Evolutionary conservation across 1,140 invertebrate species (phyloP).

Genomic region (Drosophila grimshawi): DNA sequence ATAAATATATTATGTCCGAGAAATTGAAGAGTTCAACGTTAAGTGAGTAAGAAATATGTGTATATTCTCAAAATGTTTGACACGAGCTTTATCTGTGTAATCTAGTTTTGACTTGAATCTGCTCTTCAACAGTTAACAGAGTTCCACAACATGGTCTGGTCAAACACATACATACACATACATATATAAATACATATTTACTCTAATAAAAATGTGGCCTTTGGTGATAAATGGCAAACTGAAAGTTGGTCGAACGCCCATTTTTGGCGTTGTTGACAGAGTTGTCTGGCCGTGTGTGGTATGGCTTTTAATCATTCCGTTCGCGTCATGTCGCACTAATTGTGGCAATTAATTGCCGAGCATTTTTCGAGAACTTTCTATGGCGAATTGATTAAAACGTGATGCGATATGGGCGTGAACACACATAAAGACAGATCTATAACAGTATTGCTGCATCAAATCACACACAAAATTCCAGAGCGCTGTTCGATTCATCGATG

Average conservation of each 20-base stretch:
- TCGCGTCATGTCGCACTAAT: constrained; percentile 68
- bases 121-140: neutral
- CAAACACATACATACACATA: neutral
- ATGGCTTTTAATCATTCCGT: constrained; percentile 55
- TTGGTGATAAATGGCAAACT: constrained; percentile 14
- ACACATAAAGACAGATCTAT: constrained; percentile 11
- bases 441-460: constrained; percentile 45
- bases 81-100: too few species aligned
- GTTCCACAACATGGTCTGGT: neutral
- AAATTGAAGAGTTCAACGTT: too few species aligned
- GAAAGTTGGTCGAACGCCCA: constrained; percentile 18
- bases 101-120: too few species aligned
- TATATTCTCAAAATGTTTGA: too few species aligned
- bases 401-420: constrained; percentile 12
- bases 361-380: constrained; percentile 48
- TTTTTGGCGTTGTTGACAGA: constrained; percentile 13
- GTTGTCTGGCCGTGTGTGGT: neutral
- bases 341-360: constrained; percentile 65
- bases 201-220: neutral
- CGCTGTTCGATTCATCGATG: constrained; percentile 13
- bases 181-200: neutral
- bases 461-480: constrained; percentile 33
- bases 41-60: too few species aligned
- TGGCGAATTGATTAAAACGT: constrained; percentile 35
- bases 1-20: too few species aligned